These are phyloP conservation scores for Pseudoips prasinana DNA, from an alignment of 2,888 invertebrate species.

Conservation along the genomic window DNA sequence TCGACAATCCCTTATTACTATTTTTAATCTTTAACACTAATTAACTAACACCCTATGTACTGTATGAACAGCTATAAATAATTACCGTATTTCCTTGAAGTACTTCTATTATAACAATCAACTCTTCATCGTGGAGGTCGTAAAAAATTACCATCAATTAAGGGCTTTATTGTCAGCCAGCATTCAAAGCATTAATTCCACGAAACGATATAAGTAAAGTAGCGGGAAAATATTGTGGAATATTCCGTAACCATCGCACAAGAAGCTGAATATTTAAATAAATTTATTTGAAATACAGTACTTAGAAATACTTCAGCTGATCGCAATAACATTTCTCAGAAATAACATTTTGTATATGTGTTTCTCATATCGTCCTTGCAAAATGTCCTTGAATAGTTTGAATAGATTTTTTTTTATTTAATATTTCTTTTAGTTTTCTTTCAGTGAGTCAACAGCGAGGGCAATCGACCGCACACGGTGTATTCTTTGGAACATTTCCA, in stretches of 20 bases:
- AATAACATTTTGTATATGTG: slow-evolving; percentile 10
- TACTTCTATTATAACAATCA: slow-evolving; percentile 14
- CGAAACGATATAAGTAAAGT: slow-evolving; percentile 12
- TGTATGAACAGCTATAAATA: too few relatives aligned
- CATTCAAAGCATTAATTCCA: slow-evolving; percentile 15
- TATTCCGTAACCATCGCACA: slow-evolving; percentile 6
- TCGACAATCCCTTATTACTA: too few relatives aligned
- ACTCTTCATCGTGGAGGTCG: slow-evolving; percentile 16
- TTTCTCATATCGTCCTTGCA: slow-evolving; percentile 12
- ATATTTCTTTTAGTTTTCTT: slow-evolving; percentile 27
- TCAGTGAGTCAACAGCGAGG: slow-evolving; percentile 37
- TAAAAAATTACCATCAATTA: slow-evolving; percentile 11
- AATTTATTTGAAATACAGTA: too few relatives aligned
- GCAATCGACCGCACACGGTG: slow-evolving; percentile 54
- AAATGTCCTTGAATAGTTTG: slow-evolving; percentile 16
- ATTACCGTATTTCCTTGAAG: slow-evolving; percentile 17
- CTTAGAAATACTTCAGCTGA: too few relatives aligned
- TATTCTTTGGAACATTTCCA: slow-evolving; percentile 61
- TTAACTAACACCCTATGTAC: too few relatives aligned
- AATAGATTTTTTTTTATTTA: slow-evolving; percentile 21
- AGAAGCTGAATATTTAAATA: too few relatives aligned
- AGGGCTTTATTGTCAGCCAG: slow-evolving; percentile 7
- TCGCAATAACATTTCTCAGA: slow-evolving; percentile 19
- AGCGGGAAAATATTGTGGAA: slow-evolving; percentile 15
- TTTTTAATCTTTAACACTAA: too few relatives aligned